A percentile compares a stretch with the other conserved stretches of the same genome.
Conservation (phyloP, 2,797 vertebrate genomes). For the Podargus strigoides region DNA sequence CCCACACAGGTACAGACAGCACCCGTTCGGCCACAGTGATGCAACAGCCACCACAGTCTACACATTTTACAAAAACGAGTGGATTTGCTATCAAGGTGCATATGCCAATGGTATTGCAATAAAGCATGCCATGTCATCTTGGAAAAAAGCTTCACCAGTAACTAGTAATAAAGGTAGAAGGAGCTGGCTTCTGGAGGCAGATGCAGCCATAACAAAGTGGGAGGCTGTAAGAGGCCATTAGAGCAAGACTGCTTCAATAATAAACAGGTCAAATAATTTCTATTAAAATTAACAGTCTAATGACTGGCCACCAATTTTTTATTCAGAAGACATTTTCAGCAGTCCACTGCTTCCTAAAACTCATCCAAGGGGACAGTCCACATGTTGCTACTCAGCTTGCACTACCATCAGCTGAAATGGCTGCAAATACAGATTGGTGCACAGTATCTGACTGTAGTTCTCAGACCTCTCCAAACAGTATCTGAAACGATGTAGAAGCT, state of each 20-base stretch:
- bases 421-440: not conserved
- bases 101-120: not conserved
- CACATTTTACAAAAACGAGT: not conserved
- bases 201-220: not conserved
- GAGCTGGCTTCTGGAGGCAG: not conserved
- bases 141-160: not conserved
- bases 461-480: not conserved
- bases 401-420: not conserved
- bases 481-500: not conserved
- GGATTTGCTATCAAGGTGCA: not conserved
- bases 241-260: not conserved
- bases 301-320: not conserved
- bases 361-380: not conserved
- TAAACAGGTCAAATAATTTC: not conserved
- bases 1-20: not conserved
- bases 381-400: not conserved
- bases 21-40: not conserved
- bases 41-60: accelerated
- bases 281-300: not conserved
- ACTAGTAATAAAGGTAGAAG: not conserved
- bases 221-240: not conserved
- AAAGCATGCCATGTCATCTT: not conserved
- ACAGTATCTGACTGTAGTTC: not conserved
- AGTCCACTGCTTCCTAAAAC: not conserved
- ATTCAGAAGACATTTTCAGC: not conserved